Evolutionary conservation across 2,797 vertebrate species (phyloP), one percentile per base, ranked within the genome.

Genomic region (Phalloptychus januarius): DNA sequence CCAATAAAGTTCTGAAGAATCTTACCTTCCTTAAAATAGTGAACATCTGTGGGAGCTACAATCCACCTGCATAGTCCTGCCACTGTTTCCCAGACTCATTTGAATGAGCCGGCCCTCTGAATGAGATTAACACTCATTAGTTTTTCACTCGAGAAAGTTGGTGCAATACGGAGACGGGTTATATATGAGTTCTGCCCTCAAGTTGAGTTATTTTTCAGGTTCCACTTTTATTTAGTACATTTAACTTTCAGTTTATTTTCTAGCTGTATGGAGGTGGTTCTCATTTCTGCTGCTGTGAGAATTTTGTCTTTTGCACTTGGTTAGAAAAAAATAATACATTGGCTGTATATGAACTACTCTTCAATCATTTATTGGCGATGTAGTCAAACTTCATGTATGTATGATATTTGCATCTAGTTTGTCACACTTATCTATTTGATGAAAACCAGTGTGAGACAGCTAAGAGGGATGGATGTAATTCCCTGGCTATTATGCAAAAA

Each of bases 351-450:
- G 4, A 42, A 44, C 40, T 42, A 16, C 11, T 5, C 3, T n/a
- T 54, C 7, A 10, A 12, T 11, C 18, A 31, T 15, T 61, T 74
- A 8, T 75, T 63, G 18, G 56, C n/a, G 5, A 23, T 23, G 10
- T 33, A 42, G 18, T 61, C 42, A 63, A 45, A 52, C 33, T 38
- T 40, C 46, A 52, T 23, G 10, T 72, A 33, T 40, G 1, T 15
- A 40, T 33, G n/a, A 74, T 63, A 75, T 75, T 63, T 75, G 56
- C 56, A 75, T 76, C 4, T n/a, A 50, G 25, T 76, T 69, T 69
- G 20, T 40, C 31, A 40, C 40, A 16, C 33, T n/a, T 45, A 69
- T 67, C 61, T 38, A 23, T 20, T 13, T 69, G 63, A 36, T 23
- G 42, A 63, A 63, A 33, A 52, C 48, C 36, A 72, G 45, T 46